phyloP scores from a whole-genome alignment of 2,888 invertebrate species.

The Chouioia cunea region DNA sequence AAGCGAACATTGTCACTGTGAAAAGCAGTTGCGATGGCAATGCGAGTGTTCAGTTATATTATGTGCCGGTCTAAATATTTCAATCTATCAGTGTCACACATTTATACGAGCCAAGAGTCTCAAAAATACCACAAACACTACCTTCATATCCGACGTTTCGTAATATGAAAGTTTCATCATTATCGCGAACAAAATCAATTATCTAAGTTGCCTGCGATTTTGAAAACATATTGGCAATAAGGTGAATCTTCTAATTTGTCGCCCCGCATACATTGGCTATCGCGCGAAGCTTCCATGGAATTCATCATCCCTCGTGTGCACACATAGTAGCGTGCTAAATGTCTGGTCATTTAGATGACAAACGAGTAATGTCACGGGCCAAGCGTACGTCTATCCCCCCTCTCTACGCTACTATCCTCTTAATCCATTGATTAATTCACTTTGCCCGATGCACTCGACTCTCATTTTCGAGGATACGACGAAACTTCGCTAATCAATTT shows the following conservation, averaged over 20 bases:
- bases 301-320: constrained; percentile 42
- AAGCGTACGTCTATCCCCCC: constrained; percentile 22
- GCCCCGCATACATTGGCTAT: neutral
- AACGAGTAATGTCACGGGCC: constrained; percentile 63
- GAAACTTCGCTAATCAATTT: constrained; percentile 59
- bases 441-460: constrained; percentile 51
- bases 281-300: constrained; percentile 35
- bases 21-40: no score
- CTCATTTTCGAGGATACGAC: constrained; percentile 36
- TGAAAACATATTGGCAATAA: constrained; percentile 11
- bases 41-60: no score
- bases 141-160: no score
- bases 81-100: no score
- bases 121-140: no score
- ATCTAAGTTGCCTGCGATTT: constrained; percentile 2
- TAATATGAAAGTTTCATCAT: no score
- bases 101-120: no score
- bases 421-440: constrained; percentile 67
- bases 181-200: neutral
- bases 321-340: constrained; percentile 57
- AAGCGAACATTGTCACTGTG: constrained; percentile 54
- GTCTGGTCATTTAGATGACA: constrained; percentile 66
- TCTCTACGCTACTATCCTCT: constrained; percentile 37
- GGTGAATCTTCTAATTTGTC: constrained; percentile 15
- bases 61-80: no score